Conservation (phyloP, 1,140 invertebrate species). For the Trichonephila clavipes region DNA sequence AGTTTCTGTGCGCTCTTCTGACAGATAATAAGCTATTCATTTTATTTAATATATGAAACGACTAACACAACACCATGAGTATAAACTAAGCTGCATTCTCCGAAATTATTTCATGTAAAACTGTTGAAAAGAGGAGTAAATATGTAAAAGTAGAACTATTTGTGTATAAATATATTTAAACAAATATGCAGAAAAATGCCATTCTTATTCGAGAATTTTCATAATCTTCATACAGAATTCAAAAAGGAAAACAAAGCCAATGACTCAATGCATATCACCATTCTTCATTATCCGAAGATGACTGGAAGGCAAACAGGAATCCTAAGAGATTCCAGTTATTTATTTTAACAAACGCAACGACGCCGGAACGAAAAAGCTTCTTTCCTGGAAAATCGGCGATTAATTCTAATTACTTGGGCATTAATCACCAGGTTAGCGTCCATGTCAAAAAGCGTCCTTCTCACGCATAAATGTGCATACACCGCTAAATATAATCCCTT, state of each 20-base stretch:
- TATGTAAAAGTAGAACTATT: too few species aligned
- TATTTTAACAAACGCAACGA: not conserved
- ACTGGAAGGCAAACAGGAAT: not conserved
- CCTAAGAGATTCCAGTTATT: conserved; percentile 10
- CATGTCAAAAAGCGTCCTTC: conserved; percentile 42
- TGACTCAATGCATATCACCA: not conserved
- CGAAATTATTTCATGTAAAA: too few species aligned
- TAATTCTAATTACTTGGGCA: conserved; percentile 69
- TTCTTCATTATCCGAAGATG: conserved; percentile 7
- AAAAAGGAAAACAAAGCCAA: not conserved
- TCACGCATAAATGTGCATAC: conserved; percentile 37
- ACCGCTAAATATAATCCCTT: conserved; percentile 53
- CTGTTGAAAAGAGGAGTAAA: too few species aligned
- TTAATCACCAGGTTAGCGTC: conserved; percentile 71
- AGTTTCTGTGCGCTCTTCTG: too few species aligned
- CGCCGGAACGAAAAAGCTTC: not conserved
- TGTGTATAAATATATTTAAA: not conserved
- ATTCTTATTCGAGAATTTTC: not conserved
- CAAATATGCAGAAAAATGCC: not conserved
- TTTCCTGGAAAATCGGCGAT: conserved; percentile 51
- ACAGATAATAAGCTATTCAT: too few species aligned
- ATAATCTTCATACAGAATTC: not conserved
- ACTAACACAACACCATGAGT: too few species aligned
- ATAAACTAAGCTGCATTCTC: too few species aligned
- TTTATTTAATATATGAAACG: too few species aligned